phyloP scores from a whole-genome alignment of 1,140 invertebrate species.

The Atta colombica region DNA sequence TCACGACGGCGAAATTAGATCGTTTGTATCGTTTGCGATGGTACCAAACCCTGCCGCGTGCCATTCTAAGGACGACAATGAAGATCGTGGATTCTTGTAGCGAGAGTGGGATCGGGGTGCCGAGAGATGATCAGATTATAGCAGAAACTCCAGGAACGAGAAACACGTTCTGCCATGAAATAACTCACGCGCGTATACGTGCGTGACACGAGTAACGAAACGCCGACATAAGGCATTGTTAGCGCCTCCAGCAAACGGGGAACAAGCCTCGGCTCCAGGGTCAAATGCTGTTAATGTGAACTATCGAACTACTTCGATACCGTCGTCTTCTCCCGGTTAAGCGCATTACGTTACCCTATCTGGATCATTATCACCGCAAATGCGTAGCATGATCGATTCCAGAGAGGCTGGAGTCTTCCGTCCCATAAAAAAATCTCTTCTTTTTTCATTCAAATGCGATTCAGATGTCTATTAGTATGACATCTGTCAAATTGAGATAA shows the following conservation, averaged over 20 bases:
- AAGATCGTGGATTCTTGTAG: conserved; percentile 12
- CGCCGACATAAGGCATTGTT: conserved; percentile 76
- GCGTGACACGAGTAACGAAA: conserved; percentile 55
- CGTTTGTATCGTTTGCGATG: conserved; percentile 73
- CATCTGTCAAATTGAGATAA: conserved; percentile 4
- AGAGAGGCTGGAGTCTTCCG: neutral
- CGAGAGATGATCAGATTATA: conserved; percentile 70
- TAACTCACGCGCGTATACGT: conserved; percentile 49
- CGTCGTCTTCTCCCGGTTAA: conserved; percentile 59
- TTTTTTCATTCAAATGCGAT: neutral
- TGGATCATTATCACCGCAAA: conserved; percentile 36
- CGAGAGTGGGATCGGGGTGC: neutral
- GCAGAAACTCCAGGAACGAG: conserved; percentile 67
- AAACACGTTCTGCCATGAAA: conserved; percentile 41
- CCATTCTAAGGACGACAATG: conserved; percentile 66
- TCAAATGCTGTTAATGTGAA: conserved; percentile 75
- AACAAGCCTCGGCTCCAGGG: conserved; percentile 64
- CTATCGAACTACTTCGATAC: conserved; percentile 56
- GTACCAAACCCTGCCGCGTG: conserved; percentile 57
- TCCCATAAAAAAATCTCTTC: neutral
- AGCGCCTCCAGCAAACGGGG: conserved; percentile 64
- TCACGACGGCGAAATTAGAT: conserved; percentile 64
- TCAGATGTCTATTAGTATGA: conserved; percentile 4
- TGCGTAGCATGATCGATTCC: neutral
- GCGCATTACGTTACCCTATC: conserved; percentile 68